A percentile compares a stretch with the other conserved stretches of the same genome.
phyloP scores from a whole-genome alignment of 2,113 vertebrate species.

The Platanista minor region DNA sequence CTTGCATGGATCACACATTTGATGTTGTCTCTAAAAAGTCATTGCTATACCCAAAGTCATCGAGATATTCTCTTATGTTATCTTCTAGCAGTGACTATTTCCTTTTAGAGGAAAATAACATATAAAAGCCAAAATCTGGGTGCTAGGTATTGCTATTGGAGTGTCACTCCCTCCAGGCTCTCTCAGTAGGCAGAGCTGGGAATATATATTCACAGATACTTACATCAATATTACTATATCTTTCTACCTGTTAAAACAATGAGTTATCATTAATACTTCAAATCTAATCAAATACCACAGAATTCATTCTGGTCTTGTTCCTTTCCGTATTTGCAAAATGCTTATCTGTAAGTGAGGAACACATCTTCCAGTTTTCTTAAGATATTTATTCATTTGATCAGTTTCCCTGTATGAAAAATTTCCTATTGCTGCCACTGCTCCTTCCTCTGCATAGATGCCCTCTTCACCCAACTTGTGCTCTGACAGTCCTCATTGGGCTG shows the following conservation, averaged over 20 bases:
- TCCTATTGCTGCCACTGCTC: background rate
- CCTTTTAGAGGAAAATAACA: background rate
- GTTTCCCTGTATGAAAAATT: background rate
- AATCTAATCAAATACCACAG: background rate
- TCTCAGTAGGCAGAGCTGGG: background rate
- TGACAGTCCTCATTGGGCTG: fast-evolving
- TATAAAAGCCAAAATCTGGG: background rate
- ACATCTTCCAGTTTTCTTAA: background rate
- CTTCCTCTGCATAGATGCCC: background rate
- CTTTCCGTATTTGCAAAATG: background rate
- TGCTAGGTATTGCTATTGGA: background rate
- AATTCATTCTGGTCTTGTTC: background rate
- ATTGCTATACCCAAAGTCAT: background rate
- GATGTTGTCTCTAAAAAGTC: background rate
- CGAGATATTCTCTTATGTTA: background rate
- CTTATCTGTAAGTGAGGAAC: background rate
- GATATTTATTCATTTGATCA: background rate
- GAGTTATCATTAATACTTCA: background rate
- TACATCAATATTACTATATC: background rate
- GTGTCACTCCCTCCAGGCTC: background rate
- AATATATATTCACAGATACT: background rate
- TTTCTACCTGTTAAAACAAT: background rate
- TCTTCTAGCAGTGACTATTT: constrained; percentile 7
- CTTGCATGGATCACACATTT: background rate
- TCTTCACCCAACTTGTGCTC: background rate